Conservation (phyloP, 2,113 vertebrate genomes). For the Plecturocebus donacophilus region DNA sequence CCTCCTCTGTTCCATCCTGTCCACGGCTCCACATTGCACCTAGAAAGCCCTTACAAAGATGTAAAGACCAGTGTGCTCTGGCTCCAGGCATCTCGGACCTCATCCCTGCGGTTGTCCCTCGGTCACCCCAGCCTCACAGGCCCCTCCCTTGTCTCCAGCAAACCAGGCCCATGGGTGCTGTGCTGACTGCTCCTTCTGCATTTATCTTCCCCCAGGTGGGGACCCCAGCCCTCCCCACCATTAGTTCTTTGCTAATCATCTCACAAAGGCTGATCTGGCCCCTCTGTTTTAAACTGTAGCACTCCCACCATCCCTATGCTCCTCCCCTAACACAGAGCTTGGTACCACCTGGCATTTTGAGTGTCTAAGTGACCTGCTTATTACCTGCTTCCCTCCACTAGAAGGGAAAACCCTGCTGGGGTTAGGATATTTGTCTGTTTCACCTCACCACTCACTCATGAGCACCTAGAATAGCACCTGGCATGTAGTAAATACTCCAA, state of each 20-base stretch:
- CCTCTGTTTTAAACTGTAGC: background rate
- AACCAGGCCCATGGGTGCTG: rapidly evolving
- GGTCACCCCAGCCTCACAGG: rapidly evolving
- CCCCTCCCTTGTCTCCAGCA: no score
- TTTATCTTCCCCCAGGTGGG: background rate
- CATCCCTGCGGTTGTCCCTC: background rate
- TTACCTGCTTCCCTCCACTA: rapidly evolving
- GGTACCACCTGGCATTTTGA: background rate
- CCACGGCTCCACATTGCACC: background rate
- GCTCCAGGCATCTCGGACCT: background rate
- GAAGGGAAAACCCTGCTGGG: background rate
- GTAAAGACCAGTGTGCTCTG: background rate
- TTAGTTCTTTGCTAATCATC: background rate
- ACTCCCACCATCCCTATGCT: rapidly evolving
- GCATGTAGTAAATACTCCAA: background rate
- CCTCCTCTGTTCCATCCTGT: background rate
- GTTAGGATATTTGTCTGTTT: background rate
- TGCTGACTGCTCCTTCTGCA: rapidly evolving
- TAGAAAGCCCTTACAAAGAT: background rate
- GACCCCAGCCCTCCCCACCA: no score
- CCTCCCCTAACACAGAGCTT: background rate
- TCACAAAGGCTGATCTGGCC: background rate
- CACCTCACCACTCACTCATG: background rate
- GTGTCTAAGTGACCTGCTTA: background rate
- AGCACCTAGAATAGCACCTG: background rate